Evolutionary conservation across 2,888 invertebrate species (phyloP).

Genomic region (Lasioglossum lativentre): DNA sequence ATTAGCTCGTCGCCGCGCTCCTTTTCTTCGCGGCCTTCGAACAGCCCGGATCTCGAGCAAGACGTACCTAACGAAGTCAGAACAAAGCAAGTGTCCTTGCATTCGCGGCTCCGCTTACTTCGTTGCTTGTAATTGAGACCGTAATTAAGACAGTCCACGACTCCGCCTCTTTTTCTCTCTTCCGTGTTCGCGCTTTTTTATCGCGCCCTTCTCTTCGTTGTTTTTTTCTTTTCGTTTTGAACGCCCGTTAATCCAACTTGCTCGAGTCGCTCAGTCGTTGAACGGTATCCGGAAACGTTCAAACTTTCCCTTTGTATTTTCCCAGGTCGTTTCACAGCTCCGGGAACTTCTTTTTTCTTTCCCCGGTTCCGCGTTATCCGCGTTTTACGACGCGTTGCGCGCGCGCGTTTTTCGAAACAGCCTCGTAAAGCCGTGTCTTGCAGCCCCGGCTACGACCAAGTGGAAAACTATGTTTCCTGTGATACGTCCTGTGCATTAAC

Average conservation of each 20-base stretch:
- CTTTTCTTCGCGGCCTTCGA: neutral
- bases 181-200: neutral
- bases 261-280: neutral
- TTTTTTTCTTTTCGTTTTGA: neutral
- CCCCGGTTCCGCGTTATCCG: neutral
- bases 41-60: constrained; percentile 27
- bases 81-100: constrained; percentile 51
- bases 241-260: neutral
- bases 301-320: neutral
- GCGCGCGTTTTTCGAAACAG: constrained; percentile 46
- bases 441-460: neutral
- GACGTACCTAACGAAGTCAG: constrained; percentile 52
- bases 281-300: neutral
- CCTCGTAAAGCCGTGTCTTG: constrained; percentile 44
- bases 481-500: constrained; percentile 12
- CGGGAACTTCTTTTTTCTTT: constrained; percentile 25
- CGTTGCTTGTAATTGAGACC: constrained; percentile 55
- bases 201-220: neutral
- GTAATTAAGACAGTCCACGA: constrained; percentile 21
- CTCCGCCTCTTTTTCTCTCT: neutral
- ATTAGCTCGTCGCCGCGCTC: neutral
- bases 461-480: constrained; percentile 16
- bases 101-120: constrained; percentile 26
- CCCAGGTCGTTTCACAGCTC: neutral
- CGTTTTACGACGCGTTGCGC: constrained; percentile 44